Base-by-base conservation (phyloP, 2,888 invertebrate genomes). In the Brachyopa scutellaris region DNA sequence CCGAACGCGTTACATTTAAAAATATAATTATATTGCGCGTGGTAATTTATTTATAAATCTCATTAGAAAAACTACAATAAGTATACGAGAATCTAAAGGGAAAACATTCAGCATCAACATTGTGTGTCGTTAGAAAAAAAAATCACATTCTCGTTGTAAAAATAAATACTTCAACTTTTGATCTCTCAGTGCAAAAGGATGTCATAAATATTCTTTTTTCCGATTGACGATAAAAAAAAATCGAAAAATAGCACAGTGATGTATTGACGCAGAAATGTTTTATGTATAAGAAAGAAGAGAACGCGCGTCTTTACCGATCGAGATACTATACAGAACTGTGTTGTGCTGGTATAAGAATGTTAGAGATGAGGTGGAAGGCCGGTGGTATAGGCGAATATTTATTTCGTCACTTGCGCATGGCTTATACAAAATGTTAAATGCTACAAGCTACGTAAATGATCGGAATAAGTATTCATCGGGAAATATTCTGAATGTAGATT, bases 121-220 rank as follows among this genome's bases (percentile, higher is more conserved):
- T 47, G 11, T 19, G 6, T 55, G 69, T 69, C 47, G 61, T 77
- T 49, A 15, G 57, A 69, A 29, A 33, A 55, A 21, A 33, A 29
- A 53, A 62, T 33, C 45, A 62, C 61, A 62, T 45, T 42, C 23
- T 40, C 9, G 1, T 9, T 21, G 33, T 51, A 74, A 79, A 79
- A 79, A 79, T 79, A 73, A 73, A 79, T 66, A 59, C 51, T 11
- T 67, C 33, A 21, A 77, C 73, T 79, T 67, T 62, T 74, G 79
- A 79, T 79, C 73, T 66, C 72, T 47, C 11, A 21, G 61, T 66
- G 45, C n/a, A 61, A 61, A 51, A 79, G 66, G 66, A 73, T 66
- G 73, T 55, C 59, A 73, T 79, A 79, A 79, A 79, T 78, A 59
- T 61, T 51, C 64, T 51, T 53, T 31, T 61, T 40, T 57, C 23